These are phyloP conservation scores for Drosophila pegasa DNA, from an alignment of 2,888 invertebrate genomes.

Conservation along the genomic window DNA sequence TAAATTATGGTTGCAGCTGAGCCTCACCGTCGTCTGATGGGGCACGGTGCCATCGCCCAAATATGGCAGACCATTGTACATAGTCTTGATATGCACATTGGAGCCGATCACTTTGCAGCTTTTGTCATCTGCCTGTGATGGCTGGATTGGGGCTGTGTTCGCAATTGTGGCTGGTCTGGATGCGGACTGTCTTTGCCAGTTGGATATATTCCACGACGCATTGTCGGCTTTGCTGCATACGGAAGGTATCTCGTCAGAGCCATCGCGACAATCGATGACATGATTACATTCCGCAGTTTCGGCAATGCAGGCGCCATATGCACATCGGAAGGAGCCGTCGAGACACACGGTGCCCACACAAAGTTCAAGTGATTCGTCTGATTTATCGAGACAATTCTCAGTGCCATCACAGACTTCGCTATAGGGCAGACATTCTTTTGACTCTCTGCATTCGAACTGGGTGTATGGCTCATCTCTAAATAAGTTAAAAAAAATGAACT, in stretches of 20 bases:
- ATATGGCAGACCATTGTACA: conserved; percentile 24
- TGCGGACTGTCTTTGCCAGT: not conserved
- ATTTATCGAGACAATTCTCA: conserved; percentile 66
- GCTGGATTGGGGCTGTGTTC: not conserved
- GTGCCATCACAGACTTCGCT: conserved; percentile 23
- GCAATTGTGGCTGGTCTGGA: no score
- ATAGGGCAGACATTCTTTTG: conserved; percentile 16
- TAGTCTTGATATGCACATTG: not conserved
- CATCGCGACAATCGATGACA: conserved; percentile 32
- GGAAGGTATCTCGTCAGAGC: conserved; percentile 36
- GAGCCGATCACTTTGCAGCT: conserved; percentile 21
- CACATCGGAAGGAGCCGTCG: conserved; percentile 73
- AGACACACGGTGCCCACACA: conserved; percentile 56
- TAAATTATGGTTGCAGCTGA: conserved; percentile 7
- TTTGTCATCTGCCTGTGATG: not conserved
- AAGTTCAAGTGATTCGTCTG: conserved; percentile 69
- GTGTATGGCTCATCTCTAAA: not conserved
- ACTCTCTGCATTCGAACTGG: conserved; percentile 20
- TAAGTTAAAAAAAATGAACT: not conserved
- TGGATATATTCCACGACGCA: not conserved
- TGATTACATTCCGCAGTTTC: conserved; percentile 30
- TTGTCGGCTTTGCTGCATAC: conserved; percentile 15
- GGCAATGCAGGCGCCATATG: conserved; percentile 69
- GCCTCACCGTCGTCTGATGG: conserved; percentile 15
- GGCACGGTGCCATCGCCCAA: not conserved